Base-by-base conservation (phyloP, 2,797 vertebrate species). In the Oreonectes daqikongensis region DNA sequence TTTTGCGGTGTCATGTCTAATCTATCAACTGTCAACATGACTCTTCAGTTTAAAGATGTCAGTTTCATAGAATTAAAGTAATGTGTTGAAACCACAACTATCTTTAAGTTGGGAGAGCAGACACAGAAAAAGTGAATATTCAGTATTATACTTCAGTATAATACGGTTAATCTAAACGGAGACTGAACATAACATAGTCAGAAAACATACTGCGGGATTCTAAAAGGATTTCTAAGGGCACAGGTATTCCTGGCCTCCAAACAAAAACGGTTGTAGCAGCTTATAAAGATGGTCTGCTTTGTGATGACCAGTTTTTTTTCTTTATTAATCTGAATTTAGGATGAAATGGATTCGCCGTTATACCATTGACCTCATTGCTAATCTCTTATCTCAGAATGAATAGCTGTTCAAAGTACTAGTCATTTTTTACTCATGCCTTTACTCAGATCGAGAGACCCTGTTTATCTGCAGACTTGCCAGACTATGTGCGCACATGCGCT, bases 341-440 rank as follows among this genome's bases (percentile, higher is more conserved):
- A 20, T 53, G 1, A 55, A 46, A 18, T 18, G 10, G 52, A 46
- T 24, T 60, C 14, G 22, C 28, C 28, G 71, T 38, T 52, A 46
- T 55, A 20, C 35, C 57, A 60, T 20, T 75, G 38, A 63, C 75
- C 52, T 72, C 38, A 72, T 28, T 42, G 61, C 48, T 59, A 42
- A 66, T 60, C 26, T 50, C 10, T 28, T 11, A 40, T 66, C 24
- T 70, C 30, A 40, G 44, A 68, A 80, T 80, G 79, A 80, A 35
- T 63, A 4, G 3, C 67, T 66, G 26, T 48, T 48, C 18, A 44
- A 73, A 64, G 24, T 14, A 30, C 28, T 67, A 14, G 42, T n/a
- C 4, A 12, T 30, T n/a, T 71, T 67, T 63, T 57, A 44, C n/a
- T 69, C 35, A 46, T 38, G 17, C 6, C 32, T 64, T 70, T 80